Conservation (phyloP, 2,113 vertebrate genomes). For the Candoia aspera region DNA sequence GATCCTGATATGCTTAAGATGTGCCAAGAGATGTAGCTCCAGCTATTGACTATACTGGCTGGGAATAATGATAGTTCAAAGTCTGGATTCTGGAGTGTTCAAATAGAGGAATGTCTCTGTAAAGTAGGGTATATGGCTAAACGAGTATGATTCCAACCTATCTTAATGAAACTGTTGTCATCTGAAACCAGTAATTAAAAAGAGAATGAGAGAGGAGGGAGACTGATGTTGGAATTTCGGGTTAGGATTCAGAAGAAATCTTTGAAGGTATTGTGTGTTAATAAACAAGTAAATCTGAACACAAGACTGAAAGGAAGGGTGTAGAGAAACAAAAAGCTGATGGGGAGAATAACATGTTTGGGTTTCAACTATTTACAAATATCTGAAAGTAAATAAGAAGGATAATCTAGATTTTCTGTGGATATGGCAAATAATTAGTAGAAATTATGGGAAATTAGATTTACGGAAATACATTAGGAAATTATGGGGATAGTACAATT, state of each 20-base stretch:
- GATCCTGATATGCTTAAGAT: background rate
- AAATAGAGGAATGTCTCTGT: background rate
- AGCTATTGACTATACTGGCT: background rate
- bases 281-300: background rate
- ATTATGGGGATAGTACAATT: background rate
- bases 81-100: background rate
- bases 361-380: background rate
- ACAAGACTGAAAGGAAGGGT: background rate
- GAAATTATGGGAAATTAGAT: background rate
- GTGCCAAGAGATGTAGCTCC: background rate
- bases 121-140: background rate
- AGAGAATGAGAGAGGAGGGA: background rate
- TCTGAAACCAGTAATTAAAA: background rate
- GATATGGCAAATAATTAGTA: background rate
- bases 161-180: background rate
- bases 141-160: background rate
- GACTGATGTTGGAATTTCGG: background rate
- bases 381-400: background rate
- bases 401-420: background rate
- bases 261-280: background rate
- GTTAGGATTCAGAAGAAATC: background rate
- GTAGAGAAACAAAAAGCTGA: background rate
- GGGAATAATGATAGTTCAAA: background rate
- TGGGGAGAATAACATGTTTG: background rate
- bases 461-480: background rate